Base-by-base conservation (phyloP, 2,113 vertebrate genomes). In the Aptenodytes forsteri region DNA sequence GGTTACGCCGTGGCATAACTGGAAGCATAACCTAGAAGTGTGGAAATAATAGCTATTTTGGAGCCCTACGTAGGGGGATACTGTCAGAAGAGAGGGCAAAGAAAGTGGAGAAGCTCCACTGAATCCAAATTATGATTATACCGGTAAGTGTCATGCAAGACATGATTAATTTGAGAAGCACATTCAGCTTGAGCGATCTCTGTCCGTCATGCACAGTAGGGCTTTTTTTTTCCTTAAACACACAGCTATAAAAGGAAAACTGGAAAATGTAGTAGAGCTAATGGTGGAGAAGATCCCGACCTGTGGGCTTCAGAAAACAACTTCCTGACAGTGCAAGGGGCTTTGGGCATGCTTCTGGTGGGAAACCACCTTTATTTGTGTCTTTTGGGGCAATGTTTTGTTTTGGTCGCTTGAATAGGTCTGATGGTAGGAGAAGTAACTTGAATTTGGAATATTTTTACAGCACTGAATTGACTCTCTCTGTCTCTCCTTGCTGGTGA, bases 281-380 rank as follows among this genome's bases (percentile, higher is more conserved):
- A 44, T n/a, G 56, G 21, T 65, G 52, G 64, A 42, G 59, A 79
- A 83, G 58, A 10, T 46, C 26, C 78, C n/a, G 49, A 69, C 40
- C 66, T 42, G 18, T 25, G 40, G 25, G 19, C 82, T 64, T 58
- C 25, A 52, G 69, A 52, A 78, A 69, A n/a, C 0, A 10, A 32
- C 56, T 83, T 49, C 56, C 75, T 17, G 21, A 4, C 18, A 22
- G 30, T 1, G 12, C 0, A 0, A 88, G 38, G 26, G 56, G 26
- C 80, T 76, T 64, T 22, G 17, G n/a, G 21, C 11, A 3, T 59
- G 64, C 38, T 42, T 65, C 77, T 46, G 42, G 21, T 73, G 32
- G 38, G 42, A 91, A 89, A 19, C 2, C 0, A 0, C 36, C 26
- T 61, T 21, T 22, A 11, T 88, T 65, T 47, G 26, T 72, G 61